Evolutionary conservation across 2,797 vertebrate species (phyloP).

Genomic region (Tapera naevia): DNA sequence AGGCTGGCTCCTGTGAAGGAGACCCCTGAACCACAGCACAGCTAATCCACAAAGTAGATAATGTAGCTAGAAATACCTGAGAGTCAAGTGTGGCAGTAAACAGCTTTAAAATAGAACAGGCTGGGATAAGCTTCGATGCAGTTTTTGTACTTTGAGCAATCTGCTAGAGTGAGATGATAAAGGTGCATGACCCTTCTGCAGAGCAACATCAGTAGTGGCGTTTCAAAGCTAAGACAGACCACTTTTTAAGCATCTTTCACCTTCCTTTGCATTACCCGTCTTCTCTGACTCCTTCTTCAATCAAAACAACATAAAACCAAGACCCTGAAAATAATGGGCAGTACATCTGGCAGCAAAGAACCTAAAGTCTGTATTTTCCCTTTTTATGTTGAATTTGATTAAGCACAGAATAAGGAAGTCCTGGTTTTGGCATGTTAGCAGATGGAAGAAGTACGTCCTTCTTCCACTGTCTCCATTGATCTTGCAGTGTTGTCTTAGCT

Average conservation of each 20-base stretch:
- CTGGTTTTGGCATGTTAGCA: not conserved
- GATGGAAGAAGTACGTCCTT: not conserved
- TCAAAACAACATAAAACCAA: not conserved
- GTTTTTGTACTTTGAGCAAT: slow-evolving; percentile 25
- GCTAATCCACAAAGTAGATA: slow-evolving; percentile 9
- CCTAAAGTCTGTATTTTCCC: not conserved
- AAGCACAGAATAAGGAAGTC: not conserved
- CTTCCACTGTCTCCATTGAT: not conserved
- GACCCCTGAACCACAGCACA: not conserved
- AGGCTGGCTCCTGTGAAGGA: not conserved
- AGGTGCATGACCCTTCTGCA: not conserved
- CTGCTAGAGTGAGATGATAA: not conserved
- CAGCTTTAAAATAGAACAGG: slow-evolving; percentile 24
- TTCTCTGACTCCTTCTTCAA: not conserved
- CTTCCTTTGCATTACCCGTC: not conserved
- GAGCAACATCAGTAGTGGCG: not conserved
- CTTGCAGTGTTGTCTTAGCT: not conserved
- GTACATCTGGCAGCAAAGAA: not conserved
- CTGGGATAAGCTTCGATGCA: not conserved
- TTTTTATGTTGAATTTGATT: not conserved
- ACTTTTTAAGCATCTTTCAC: not conserved
- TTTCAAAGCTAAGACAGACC: not conserved
- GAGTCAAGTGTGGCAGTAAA: slow-evolving; percentile 14
- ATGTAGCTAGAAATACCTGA: slow-evolving; percentile 21
- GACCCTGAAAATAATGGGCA: not conserved